phyloP scores from a whole-genome alignment of 2,797 vertebrate species.

The Chaunax sp. region DNA sequence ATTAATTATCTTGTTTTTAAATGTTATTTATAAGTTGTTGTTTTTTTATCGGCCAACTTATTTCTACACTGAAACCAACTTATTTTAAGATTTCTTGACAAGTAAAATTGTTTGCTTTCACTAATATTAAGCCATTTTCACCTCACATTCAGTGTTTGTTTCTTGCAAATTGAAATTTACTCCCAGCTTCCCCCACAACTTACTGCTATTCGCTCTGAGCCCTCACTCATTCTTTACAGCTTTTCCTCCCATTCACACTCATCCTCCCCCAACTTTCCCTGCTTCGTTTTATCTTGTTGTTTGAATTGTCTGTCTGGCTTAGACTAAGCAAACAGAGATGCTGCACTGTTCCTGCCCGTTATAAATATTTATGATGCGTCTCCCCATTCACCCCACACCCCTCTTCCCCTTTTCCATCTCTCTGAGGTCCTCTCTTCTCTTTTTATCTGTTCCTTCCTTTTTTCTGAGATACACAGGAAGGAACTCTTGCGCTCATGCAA shows the following conservation, averaged over 20 bases:
- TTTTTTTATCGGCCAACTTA: too few relatives aligned
- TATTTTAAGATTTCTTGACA: too few relatives aligned
- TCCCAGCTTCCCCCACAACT: constrained; percentile 9
- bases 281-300: constrained; percentile 53
- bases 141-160: too few relatives aligned
- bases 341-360: constrained; percentile 52
- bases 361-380: constrained; percentile 79
- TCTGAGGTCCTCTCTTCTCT: constrained; percentile 49
- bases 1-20: too few relatives aligned
- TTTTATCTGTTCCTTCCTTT: constrained; percentile 57
- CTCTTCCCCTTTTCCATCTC: constrained; percentile 34
- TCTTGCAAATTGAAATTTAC: constrained; percentile 13
- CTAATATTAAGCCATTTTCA: too few relatives aligned
- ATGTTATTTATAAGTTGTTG: too few relatives aligned
- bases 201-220: constrained; percentile 20
- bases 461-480: constrained; percentile 54
- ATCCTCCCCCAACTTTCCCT: constrained; percentile 33
- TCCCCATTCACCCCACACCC: constrained; percentile 34
- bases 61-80: too few relatives aligned
- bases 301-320: constrained; percentile 63
- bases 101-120: too few relatives aligned
- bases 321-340: constrained; percentile 78
- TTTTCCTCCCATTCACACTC: constrained; percentile 23
- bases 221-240: constrained; percentile 37
- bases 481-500: constrained; percentile 23